phyloP scores from a whole-genome alignment of 2,888 invertebrate genomes.

The Clitarchus hookeri region DNA sequence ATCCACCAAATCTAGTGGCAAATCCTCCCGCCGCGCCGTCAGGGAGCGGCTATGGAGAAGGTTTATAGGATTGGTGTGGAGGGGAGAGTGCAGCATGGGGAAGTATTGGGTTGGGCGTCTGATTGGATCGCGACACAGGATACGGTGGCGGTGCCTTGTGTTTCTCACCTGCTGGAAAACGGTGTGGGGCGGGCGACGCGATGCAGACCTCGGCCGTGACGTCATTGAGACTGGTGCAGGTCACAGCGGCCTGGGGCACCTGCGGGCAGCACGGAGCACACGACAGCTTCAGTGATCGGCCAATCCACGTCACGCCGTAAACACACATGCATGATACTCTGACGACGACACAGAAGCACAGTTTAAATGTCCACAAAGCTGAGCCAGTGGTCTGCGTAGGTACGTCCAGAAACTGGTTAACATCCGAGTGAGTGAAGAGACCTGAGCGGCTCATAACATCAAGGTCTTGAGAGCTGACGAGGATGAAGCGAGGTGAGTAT shows the following conservation, averaged over 20 bases:
- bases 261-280: not conserved
- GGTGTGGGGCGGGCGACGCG: slow-evolving; percentile 9
- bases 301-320: not conserved
- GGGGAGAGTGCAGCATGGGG: not conserved
- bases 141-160: not conserved
- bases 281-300: not conserved
- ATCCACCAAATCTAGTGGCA: no score
- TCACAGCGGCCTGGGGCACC: not conserved
- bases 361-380: no score
- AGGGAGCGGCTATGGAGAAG: not conserved
- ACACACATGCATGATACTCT: no score
- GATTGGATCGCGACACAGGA: not conserved
- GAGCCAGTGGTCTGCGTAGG: no score
- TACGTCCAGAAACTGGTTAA: no score
- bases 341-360: no score
- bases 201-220: slow-evolving; percentile 5
- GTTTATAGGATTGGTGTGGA: not conserved
- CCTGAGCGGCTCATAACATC: no score
- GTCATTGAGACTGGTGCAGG: slow-evolving; percentile 23
- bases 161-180: slow-evolving; percentile 18
- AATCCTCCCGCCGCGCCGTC: not conserved
- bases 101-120: not conserved
- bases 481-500: no score
- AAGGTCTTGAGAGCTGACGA: no score
- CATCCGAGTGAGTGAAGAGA: no score